Evolutionary conservation across 2,888 invertebrate species (phyloP).

Genomic region (Griposia aprilina): DNA sequence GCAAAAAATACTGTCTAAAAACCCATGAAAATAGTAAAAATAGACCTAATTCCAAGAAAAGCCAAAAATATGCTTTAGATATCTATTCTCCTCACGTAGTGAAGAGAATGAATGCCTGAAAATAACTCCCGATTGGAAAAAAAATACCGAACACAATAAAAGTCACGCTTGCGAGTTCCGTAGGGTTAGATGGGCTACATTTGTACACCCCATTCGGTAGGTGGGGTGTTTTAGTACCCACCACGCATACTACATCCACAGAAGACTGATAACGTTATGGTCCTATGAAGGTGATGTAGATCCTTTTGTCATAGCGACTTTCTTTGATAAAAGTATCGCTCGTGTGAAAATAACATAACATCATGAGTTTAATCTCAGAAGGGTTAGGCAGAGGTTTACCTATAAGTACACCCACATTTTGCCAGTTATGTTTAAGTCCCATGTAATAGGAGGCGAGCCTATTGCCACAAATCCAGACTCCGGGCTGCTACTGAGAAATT

Average conservation of each 20-base stretch:
- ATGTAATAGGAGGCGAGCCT: not conserved
- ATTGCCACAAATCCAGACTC: not conserved
- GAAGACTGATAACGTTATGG: conserved; percentile 21
- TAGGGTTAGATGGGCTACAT: conserved; percentile 37
- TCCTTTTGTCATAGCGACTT: not conserved
- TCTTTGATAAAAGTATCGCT: conserved; percentile 7
- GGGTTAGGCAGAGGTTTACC: not conserved
- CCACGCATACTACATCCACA: not conserved
- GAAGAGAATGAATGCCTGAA: conserved; percentile 46
- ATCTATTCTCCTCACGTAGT: conserved; percentile 41
- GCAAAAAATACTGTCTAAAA: not conserved
- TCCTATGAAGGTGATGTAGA: conserved; percentile 8
- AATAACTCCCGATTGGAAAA: conserved; percentile 49
- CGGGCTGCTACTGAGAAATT: not conserved
- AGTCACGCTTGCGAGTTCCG: conserved; percentile 35
- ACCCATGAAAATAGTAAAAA: not conserved
- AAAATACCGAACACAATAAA: conserved; percentile 56
- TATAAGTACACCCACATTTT: not conserved
- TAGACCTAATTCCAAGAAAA: not conserved
- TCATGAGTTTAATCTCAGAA: rapidly evolving
- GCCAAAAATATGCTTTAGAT: conserved; percentile 16
- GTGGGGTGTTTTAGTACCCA: conserved; percentile 24
- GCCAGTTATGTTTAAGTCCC: not conserved
- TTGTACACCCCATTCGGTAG: conserved; percentile 1
- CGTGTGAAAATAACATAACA: not conserved